These are phyloP conservation scores for Mesembrinibis cayennensis DNA, from an alignment of 2,113 vertebrate genomes.

Conservation along the genomic window DNA sequence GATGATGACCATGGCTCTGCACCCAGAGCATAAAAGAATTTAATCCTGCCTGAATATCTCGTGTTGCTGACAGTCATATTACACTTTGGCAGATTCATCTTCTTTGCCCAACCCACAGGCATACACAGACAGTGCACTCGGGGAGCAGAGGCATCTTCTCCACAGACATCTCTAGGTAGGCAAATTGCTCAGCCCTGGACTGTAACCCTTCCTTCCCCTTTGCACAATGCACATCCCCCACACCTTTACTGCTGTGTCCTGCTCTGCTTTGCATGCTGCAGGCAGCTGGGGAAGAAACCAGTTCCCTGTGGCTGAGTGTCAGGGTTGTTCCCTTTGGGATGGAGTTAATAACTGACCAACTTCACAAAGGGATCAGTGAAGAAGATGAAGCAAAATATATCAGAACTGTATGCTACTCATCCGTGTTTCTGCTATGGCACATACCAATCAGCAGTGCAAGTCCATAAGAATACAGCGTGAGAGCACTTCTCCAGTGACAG, in stretches of 20 bases:
- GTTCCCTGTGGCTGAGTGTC: neutral
- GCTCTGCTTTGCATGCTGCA: neutral
- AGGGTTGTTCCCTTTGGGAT: neutral
- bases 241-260: neutral
- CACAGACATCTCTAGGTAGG: neutral
- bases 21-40: neutral
- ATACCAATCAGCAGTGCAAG: neutral
- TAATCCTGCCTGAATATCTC: neutral
- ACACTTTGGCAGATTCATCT: neutral
- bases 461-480: neutral
- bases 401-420: neutral
- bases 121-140: too few species aligned
- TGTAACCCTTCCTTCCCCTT: neutral
- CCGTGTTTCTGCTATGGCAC: neutral
- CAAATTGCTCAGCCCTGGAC: neutral
- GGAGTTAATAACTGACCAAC: neutral
- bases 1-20: neutral
- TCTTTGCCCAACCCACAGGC: neutral
- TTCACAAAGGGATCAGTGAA: neutral
- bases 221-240: rapidly evolving
- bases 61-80: neutral
- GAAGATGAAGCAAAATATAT: neutral
- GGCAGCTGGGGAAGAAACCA: neutral
- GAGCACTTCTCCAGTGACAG: neutral
- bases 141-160: neutral